Conservation (phyloP, 2,797 vertebrate species). For the Microctenopoma stevenorrisi region DNA sequence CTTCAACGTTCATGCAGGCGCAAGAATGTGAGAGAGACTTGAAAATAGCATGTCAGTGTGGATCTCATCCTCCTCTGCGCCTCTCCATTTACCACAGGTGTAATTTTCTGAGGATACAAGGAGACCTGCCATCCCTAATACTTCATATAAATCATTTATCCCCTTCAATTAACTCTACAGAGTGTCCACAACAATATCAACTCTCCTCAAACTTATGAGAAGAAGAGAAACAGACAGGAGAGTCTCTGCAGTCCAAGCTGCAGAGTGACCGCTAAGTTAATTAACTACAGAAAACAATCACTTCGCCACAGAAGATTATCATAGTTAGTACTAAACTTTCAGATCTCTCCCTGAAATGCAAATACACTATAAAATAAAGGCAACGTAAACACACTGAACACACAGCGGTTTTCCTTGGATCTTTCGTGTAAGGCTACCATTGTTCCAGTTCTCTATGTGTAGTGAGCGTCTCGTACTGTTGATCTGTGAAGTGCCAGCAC, state of each 20-base stretch:
- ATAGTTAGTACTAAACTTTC: too few species aligned
- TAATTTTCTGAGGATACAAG: conserved; percentile 41
- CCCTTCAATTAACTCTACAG: conserved; percentile 55
- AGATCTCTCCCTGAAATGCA: too few species aligned
- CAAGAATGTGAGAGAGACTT: conserved; percentile 1
- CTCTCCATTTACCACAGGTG: conserved; percentile 43
- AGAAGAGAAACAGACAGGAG: conserved; percentile 12
- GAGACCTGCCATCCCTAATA: conserved; percentile 52
- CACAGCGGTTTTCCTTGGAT: too few species aligned
- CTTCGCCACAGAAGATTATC: background rate
- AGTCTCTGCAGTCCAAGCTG: conserved; percentile 14
- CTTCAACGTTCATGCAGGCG: conserved; percentile 2
- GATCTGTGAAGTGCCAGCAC: too few species aligned
- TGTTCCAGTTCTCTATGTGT: too few species aligned
- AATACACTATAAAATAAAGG: too few species aligned
- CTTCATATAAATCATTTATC: conserved; percentile 62
- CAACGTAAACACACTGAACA: too few species aligned
- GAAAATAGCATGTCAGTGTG: conserved; percentile 50
- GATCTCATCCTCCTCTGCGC: conserved; percentile 41
- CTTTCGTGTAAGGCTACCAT: too few species aligned
- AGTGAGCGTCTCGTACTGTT: too few species aligned
- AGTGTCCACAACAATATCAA: conserved; percentile 40
- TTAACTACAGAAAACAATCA: background rate
- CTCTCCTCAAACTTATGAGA: conserved; percentile 11
- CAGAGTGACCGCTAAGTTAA: background rate